These are phyloP conservation scores for Ceratitis capitata DNA, from an alignment of 1,140 invertebrate species.

Conservation along the genomic window DNA sequence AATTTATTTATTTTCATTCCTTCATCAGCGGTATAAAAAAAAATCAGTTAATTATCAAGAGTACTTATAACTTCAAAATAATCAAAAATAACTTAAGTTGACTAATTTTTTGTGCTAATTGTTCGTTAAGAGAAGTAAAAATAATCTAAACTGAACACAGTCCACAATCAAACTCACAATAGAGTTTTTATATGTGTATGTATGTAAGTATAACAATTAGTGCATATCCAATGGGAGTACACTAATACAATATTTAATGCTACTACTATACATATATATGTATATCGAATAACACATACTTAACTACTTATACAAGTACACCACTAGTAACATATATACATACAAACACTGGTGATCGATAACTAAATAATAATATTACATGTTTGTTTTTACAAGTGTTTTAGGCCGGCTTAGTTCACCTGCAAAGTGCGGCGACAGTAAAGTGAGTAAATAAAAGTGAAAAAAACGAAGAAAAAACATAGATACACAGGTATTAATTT, in stretches of 20 bases:
- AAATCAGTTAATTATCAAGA: background rate
- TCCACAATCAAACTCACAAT: background rate
- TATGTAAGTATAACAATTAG: background rate
- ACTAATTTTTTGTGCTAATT: background rate
- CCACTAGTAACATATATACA: background rate
- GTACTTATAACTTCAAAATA: background rate
- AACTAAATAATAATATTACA: background rate
- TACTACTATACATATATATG: background rate
- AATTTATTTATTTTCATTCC: background rate
- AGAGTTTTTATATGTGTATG: slow-evolving; percentile 19
- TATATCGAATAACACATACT: too few species aligned
- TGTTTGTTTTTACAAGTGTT: background rate
- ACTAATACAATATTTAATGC: background rate
- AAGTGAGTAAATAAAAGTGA: background rate
- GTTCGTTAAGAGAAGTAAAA: background rate
- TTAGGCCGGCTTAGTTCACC: background rate
- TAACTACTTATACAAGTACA: background rate
- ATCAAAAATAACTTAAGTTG: too few species aligned
- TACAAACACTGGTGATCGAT: background rate
- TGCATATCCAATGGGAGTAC: background rate
- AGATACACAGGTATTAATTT: background rate
- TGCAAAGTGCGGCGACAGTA: background rate
- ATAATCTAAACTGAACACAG: background rate
- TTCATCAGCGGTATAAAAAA: background rate
- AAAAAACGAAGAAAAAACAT: background rate